Conservation (phyloP, 2,888 invertebrate genomes). For the Conus canariensis region DNA sequence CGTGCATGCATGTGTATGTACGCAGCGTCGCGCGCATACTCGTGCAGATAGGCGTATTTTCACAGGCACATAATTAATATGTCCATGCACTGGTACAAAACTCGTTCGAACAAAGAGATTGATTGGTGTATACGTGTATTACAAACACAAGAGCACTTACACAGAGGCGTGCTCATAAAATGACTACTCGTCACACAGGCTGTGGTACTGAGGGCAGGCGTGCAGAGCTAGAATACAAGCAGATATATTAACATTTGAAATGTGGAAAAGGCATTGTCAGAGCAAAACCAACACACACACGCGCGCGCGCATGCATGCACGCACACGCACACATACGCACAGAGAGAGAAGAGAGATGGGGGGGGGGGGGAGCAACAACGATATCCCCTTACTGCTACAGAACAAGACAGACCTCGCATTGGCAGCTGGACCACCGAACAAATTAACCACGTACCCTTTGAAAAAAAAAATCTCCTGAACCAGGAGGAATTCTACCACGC, state of each 20-base stretch:
- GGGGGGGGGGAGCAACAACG: too few species aligned
- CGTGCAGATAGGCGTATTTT: not conserved
- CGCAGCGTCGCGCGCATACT: not conserved
- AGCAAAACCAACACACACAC: not conserved
- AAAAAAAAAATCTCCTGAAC: not conserved
- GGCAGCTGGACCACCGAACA: not conserved
- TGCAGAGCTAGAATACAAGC: too few species aligned
- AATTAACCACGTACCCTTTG: not conserved
- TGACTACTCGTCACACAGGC: too few species aligned
- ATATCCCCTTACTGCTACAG: too few species aligned
- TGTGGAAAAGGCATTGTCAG: too few species aligned
- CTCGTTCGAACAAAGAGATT: too few species aligned
- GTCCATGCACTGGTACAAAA: too few species aligned
- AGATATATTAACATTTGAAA: too few species aligned
- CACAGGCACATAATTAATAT: not conserved
- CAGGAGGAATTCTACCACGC: too few species aligned
- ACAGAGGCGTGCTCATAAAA: not conserved
- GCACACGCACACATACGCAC: slow-evolving; percentile 5
- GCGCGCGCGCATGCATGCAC: not conserved
- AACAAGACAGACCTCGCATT: not conserved
- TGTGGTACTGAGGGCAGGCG: too few species aligned
- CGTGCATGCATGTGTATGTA: not conserved
- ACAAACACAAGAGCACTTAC: slow-evolving; percentile 4
- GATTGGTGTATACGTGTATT: too few species aligned
- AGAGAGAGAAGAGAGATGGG: too few species aligned